phyloP scores from a whole-genome alignment of 1,140 invertebrate genomes.

The Dufourea novaeangliae region DNA sequence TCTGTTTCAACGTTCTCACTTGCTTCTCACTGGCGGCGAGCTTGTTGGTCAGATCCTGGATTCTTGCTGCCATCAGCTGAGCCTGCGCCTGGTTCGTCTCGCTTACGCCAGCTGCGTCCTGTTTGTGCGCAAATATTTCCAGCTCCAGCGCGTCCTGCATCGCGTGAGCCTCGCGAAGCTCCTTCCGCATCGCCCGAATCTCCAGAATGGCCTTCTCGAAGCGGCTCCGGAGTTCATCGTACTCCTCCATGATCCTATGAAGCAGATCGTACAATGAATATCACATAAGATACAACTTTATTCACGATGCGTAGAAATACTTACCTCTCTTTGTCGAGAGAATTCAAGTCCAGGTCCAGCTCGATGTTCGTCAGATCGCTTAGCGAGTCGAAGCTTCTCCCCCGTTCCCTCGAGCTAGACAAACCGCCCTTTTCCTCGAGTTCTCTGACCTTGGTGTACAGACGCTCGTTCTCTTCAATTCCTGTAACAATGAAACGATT shows the following conservation, averaged over 20 bases:
- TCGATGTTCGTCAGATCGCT: constrained; percentile 91
- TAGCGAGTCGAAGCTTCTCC: constrained; percentile 89
- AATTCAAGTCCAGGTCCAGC: constrained; percentile 87
- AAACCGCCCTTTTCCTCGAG: constrained; percentile 84
- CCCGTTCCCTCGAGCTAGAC: constrained; percentile 81
- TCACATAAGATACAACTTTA: too few species aligned
- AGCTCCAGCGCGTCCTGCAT: constrained; percentile 91
- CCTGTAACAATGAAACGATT: constrained; percentile 53
- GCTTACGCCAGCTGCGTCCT: constrained; percentile 86
- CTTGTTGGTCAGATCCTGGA: constrained; percentile 92
- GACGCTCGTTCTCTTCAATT: constrained; percentile 89
- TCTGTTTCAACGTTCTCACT: constrained; percentile 89
- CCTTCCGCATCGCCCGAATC: constrained; percentile 90
- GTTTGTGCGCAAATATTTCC: constrained; percentile 87
- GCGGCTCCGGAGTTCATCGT: constrained; percentile 87
- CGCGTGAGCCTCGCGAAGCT: constrained; percentile 90
- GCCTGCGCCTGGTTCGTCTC: constrained; percentile 88
- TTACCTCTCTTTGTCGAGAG: constrained; percentile 87
- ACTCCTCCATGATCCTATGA: constrained; percentile 88
- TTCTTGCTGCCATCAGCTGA: constrained; percentile 90
- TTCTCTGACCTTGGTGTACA: constrained; percentile 87
- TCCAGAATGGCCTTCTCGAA: constrained; percentile 92
- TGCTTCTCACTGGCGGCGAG: constrained; percentile 91
- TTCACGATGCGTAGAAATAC: too few species aligned
- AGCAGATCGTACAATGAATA: too few species aligned